Percentiles rank a stretch among this genome's conserved stretches.
These are phyloP conservation scores for Epinephelus awoara DNA, from an alignment of 2,797 vertebrate species.

Conservation along the genomic window DNA sequence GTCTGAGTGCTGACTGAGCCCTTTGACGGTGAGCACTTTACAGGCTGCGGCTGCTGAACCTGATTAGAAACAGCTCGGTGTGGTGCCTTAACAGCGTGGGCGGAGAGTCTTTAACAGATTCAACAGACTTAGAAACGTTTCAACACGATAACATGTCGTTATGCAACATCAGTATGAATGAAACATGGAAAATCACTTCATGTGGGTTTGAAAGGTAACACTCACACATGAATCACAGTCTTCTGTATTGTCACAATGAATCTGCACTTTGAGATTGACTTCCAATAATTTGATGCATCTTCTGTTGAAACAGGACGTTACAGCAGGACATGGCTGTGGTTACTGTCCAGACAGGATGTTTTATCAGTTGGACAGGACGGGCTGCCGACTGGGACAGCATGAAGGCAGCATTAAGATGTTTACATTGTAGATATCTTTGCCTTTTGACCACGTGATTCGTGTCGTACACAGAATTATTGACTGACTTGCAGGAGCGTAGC, in stretches of 20 bases:
- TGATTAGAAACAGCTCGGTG: slow-evolving; percentile 60
- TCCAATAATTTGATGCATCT: neutral
- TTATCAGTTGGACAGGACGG: neutral
- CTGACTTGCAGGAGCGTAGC: too few relatives aligned
- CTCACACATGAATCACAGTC: neutral
- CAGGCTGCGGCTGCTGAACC: slow-evolving; percentile 54
- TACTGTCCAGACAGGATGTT: neutral
- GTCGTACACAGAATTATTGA: too few relatives aligned
- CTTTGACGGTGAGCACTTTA: slow-evolving; percentile 64
- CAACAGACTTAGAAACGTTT: slow-evolving; percentile 14
- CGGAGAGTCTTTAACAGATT: slow-evolving; percentile 4
- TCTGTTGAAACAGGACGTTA: slow-evolving; percentile 15
- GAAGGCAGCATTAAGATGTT: neutral
- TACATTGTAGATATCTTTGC: too few relatives aligned
- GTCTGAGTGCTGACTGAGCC: slow-evolving; percentile 74
- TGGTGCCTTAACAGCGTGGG: slow-evolving; percentile 13
- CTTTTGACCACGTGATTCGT: too few relatives aligned
- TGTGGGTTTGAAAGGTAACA: neutral
- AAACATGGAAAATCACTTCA: neutral
- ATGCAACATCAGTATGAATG: slow-evolving; percentile 1
- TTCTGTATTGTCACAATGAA: neutral
- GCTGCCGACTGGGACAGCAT: too few relatives aligned
- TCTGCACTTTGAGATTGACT: neutral
- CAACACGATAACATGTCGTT: slow-evolving; percentile 5
- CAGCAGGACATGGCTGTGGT: neutral